phyloP scores from a whole-genome alignment of 2,888 invertebrate species.

The Amphipoea oculea region DNA sequence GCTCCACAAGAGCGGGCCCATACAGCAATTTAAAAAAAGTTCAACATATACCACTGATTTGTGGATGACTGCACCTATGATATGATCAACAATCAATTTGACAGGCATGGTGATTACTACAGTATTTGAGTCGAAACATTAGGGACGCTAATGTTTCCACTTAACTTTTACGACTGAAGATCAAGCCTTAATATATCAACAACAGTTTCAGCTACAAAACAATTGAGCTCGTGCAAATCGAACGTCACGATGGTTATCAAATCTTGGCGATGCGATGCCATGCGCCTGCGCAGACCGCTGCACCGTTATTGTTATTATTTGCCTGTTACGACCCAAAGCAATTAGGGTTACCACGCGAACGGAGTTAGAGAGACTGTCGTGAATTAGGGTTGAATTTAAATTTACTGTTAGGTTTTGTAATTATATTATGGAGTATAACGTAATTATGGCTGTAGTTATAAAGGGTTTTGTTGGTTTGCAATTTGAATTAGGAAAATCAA shows the following conservation, averaged over 20 bases:
- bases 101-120: background rate
- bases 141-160: constrained; percentile 6
- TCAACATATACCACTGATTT: background rate
- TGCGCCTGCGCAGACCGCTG: constrained; percentile 59
- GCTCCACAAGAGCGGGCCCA: too few relatives aligned
- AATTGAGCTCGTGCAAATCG: constrained; percentile 64
- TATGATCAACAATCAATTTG: background rate
- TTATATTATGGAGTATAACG: constrained; percentile 18
- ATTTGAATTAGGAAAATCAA: background rate
- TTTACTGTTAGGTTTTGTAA: constrained; percentile 14
- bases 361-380: constrained; percentile 15
- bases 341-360: constrained; percentile 56
- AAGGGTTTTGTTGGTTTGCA: background rate
- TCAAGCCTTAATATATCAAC: constrained; percentile 31
- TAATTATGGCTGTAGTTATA: background rate
- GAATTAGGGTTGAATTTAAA: constrained; percentile 11
- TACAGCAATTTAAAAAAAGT: too few relatives aligned
- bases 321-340: constrained; percentile 62
- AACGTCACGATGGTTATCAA: constrained; percentile 72
- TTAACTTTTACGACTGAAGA: constrained; percentile 26
- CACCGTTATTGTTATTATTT: constrained; percentile 79
- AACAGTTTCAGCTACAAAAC: constrained; percentile 51
- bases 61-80: background rate
- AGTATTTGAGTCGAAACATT: background rate
- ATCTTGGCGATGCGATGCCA: constrained; percentile 68